Evolutionary conservation across 2,888 invertebrate genomes (phyloP).

Genomic region (Athalia circularis): DNA sequence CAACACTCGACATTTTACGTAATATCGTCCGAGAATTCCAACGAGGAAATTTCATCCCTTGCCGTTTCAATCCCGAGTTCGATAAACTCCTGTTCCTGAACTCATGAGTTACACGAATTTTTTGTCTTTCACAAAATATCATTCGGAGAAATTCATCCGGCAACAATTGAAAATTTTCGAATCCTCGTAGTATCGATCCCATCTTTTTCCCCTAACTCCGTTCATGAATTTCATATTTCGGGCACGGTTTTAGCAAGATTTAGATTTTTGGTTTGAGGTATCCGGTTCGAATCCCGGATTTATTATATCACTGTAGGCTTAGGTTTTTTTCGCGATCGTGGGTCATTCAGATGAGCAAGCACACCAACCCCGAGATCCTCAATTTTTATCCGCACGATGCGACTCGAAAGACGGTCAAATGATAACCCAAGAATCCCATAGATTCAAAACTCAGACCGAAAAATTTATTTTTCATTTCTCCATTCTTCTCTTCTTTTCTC

Average conservation of each 20-base stretch:
- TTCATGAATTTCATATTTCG: neutral
- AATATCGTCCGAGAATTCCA: too few species aligned
- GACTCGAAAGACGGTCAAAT: constrained; percentile 20
- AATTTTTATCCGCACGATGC: constrained; percentile 13
- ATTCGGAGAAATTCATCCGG: too few species aligned
- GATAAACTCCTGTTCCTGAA: too few species aligned
- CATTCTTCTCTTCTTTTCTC: neutral
- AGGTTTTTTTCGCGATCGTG: constrained; percentile 7
- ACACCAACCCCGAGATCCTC: neutral
- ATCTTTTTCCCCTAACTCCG: too few species aligned
- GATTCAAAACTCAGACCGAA: neutral
- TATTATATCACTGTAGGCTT: constrained; percentile 8
- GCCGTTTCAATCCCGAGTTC: too few species aligned
- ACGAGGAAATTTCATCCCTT: too few species aligned
- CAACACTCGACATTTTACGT: neutral
- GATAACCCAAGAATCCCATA: neutral
- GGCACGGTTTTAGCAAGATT: constrained; percentile 20
- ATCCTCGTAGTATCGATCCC: too few species aligned
- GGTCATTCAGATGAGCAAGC: constrained; percentile 12
- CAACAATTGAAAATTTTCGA: too few species aligned
- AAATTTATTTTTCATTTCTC: neutral
- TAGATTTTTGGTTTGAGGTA: constrained; percentile 16
- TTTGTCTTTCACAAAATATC: too few species aligned
- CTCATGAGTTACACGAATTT: too few species aligned
- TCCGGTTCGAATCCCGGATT: constrained; percentile 23